These are phyloP conservation scores for Prietella phreatophila DNA, from an alignment of 2,113 vertebrate species.

Conservation along the genomic window DNA sequence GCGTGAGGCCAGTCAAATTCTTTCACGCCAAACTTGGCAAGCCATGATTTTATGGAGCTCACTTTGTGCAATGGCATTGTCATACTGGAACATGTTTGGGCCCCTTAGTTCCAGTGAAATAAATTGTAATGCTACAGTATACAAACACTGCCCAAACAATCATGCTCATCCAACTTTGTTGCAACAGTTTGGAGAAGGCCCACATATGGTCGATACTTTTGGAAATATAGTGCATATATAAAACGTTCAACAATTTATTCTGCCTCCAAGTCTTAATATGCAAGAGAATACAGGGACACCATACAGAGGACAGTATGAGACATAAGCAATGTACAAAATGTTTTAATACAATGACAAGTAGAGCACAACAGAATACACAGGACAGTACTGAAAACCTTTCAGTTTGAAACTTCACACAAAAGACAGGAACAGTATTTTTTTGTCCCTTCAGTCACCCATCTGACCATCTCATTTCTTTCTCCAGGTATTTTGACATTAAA, in stretches of 20 bases:
- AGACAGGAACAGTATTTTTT: not conserved
- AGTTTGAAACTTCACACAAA: not conserved
- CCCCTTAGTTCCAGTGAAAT: not conserved
- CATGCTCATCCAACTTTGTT: not conserved
- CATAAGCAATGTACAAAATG: not conserved
- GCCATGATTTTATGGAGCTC: not conserved
- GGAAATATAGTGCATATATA: not conserved
- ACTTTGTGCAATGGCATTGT: not conserved
- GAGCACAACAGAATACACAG: not conserved
- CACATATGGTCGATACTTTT: not conserved
- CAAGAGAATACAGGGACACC: not conserved
- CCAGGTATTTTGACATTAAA: slow-evolving; percentile 37
- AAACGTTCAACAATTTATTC: not conserved
- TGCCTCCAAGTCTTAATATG: not conserved
- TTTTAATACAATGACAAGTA: not conserved
- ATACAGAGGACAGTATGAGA: not conserved
- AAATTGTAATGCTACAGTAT: not conserved
- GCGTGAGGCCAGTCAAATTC: not conserved
- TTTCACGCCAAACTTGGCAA: not conserved
- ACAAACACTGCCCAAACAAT: not conserved
- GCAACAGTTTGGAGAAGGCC: not conserved
- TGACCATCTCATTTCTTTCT: slow-evolving; percentile 2
- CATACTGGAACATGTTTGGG: not conserved
- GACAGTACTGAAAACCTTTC: not conserved
- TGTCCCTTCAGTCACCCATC: not conserved